Base-by-base conservation (phyloP, 2,797 vertebrate genomes). In the Chloroceryle amazona region DNA sequence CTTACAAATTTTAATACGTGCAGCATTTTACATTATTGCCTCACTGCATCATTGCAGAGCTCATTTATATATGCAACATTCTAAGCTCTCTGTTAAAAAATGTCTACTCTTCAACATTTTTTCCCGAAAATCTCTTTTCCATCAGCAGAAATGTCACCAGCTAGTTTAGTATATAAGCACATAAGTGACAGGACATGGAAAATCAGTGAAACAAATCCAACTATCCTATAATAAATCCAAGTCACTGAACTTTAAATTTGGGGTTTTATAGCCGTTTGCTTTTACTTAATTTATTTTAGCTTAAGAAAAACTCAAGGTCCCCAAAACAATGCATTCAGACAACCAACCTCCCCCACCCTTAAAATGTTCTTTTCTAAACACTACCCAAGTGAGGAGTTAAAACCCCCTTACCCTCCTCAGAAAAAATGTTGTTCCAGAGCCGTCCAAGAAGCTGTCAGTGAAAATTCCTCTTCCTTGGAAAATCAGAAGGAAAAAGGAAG, bases 321-420 rank as follows among this genome's bases (percentile, higher is more conserved):
- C 42, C 73, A 68, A 81, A 80, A 20, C 44, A 91, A 47, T 22
- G 5, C 22, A 29, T 81, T 89, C 28, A 42, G 62, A 28, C 4
- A 55, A 51, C 20, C 58, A 67, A 71, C 46, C 20, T 52, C 47
- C 81, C 39, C 35, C 62, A 4, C 41, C 9, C 44, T 84, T 66
- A 82, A 86, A 95, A 93, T 33, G 12, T 28, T 35, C 26, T 25
- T 39, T 85, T 85, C 54, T 78, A 76, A 79, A 39, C 46, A 11
- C 57, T 73, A 42, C 31, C 6, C 82, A 96, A 75, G n/a, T 2
- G 28, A 93, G 92, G 81, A 91, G 51, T 92, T 94, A 94, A 95
- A 95, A 86, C 13, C 62, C 66, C 85, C 98, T 98, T 98, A 98
- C 98, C 98, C 96, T 98, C 84, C 92, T 95, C 81, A 89, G 92